phyloP scores from a whole-genome alignment of 1,140 invertebrate species.

The Argopecten irradians region DNA sequence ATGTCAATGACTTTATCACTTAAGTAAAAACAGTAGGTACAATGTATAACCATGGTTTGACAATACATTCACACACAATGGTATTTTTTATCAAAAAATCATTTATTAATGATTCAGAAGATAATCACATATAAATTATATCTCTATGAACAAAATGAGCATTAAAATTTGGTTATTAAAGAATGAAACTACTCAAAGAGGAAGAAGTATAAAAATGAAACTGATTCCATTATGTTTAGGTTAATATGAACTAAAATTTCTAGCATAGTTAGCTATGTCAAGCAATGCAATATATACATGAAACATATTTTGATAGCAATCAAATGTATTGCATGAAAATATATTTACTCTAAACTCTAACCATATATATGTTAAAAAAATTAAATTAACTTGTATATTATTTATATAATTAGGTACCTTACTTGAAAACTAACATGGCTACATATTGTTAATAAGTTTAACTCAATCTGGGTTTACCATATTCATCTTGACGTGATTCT shows the following conservation, averaged over 20 bases:
- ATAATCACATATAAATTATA: background rate
- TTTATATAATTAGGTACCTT: too few relatives aligned
- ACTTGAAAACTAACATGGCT: too few relatives aligned
- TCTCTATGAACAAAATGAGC: background rate
- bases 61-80: too few relatives aligned
- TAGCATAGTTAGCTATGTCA: too few relatives aligned
- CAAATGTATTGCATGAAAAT: too few relatives aligned
- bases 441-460: too few relatives aligned
- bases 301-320: too few relatives aligned
- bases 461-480: constrained; percentile 64
- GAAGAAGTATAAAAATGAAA: background rate
- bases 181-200: too few relatives aligned
- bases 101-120: background rate
- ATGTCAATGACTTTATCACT: background rate
- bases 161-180: background rate
- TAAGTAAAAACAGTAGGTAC: background rate
- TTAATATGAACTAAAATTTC: background rate
- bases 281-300: too few relatives aligned
- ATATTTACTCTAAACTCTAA: too few relatives aligned
- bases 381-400: too few relatives aligned
- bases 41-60: background rate
- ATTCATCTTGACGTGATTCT: constrained; percentile 91
- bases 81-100: background rate
- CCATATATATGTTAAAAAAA: too few relatives aligned
- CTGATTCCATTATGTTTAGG: background rate